Evolutionary conservation across 1,140 invertebrate species (phyloP).

Genomic region (Drosophila ironensis): DNA sequence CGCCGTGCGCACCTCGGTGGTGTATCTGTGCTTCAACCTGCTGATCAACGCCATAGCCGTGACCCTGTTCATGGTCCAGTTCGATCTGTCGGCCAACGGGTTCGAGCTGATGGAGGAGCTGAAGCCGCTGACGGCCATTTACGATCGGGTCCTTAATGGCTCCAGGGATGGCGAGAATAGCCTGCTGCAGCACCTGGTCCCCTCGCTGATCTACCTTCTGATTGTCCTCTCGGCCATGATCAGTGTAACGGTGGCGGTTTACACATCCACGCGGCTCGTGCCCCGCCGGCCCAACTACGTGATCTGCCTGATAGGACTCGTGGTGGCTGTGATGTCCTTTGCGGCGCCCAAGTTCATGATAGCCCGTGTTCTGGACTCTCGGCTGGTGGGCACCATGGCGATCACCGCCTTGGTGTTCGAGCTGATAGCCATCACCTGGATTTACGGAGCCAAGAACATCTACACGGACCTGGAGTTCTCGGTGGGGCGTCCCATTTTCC

Average conservation of each 20-base stretch:
- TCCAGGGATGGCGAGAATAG: constrained; percentile 18
- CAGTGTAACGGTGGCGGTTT: constrained; percentile 71
- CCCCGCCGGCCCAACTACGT: constrained; percentile 77
- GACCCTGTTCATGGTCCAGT: constrained; percentile 80
- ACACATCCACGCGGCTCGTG: constrained; percentile 73
- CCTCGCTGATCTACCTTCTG: constrained; percentile 64
- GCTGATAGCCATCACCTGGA: constrained; percentile 77
- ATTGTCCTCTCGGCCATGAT: constrained; percentile 68
- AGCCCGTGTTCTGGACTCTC: constrained; percentile 69
- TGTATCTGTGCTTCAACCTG: constrained; percentile 81
- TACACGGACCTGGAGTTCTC: constrained; percentile 81
- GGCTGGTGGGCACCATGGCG: constrained; percentile 73
- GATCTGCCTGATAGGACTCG: constrained; percentile 70
- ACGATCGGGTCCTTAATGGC: constrained; percentile 64
- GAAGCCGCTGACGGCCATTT: constrained; percentile 77
- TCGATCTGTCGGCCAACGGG: constrained; percentile 58
- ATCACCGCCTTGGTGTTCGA: constrained; percentile 77
- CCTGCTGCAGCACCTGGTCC: constrained; percentile 57
- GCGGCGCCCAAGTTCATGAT: constrained; percentile 73
- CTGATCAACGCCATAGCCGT: constrained; percentile 78
- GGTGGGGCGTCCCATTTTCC: constrained; percentile 78
- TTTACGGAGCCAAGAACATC: constrained; percentile 81
- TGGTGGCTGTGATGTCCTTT: constrained; percentile 70
- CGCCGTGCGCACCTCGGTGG: constrained; percentile 77
- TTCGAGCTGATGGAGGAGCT: constrained; percentile 66